Conservation (phyloP, 2,113 vertebrate genomes). For the Mormyrus lacerda region DNA sequence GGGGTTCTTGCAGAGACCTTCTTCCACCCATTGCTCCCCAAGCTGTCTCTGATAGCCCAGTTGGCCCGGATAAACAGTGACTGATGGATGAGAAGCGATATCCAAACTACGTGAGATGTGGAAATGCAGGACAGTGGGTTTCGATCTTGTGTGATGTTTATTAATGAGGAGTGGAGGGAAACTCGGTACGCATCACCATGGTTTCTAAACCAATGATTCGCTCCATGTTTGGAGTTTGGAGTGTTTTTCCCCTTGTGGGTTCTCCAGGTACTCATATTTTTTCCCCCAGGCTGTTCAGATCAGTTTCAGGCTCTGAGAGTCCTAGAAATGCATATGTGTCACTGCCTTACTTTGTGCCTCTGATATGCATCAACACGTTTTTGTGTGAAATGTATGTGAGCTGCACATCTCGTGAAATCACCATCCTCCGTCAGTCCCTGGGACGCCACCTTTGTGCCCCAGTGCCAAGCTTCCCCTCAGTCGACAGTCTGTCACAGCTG, state of each 20-base stretch:
- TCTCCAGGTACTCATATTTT: not conserved
- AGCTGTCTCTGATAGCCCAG: not conserved
- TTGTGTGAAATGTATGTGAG: not conserved
- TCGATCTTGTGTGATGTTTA: not conserved
- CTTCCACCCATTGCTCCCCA: not conserved
- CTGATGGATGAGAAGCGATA: not conserved
- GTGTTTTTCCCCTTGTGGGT: not conserved
- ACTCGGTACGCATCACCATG: not conserved
- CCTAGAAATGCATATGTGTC: not conserved
- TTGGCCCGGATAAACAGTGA: not conserved
- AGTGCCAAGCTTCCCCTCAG: not conserved
- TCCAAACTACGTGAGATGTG: not conserved
- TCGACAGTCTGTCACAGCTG: not conserved
- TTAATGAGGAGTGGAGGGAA: not conserved
- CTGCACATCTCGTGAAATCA: not conserved
- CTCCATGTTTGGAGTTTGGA: not conserved
- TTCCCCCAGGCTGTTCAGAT: not conserved
- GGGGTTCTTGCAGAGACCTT: not conserved
- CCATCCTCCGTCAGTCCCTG: not conserved
- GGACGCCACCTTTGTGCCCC: not conserved
- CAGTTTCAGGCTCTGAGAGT: not conserved
- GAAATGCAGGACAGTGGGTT: not conserved
- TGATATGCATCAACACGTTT: not conserved
- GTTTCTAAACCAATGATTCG: not conserved
- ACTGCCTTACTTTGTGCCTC: not conserved